A percentile compares a stretch with the other conserved stretches of the same genome.
Evolutionary conservation across 2,113 vertebrate genomes (phyloP).

Genomic region (Python bivittatus): DNA sequence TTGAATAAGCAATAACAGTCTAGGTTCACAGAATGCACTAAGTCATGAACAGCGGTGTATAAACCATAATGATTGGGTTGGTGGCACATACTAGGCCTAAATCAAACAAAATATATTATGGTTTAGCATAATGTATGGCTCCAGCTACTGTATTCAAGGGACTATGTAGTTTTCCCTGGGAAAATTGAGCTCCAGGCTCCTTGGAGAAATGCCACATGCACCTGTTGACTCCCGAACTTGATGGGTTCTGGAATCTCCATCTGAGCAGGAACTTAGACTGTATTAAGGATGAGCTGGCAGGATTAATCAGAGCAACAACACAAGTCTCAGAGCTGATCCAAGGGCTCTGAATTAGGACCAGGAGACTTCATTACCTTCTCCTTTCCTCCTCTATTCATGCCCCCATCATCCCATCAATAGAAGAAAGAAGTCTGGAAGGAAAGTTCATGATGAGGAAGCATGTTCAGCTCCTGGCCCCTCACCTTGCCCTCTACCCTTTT

Average conservation of each 20-base stretch:
- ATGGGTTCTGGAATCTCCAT: background rate
- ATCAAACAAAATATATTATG: background rate
- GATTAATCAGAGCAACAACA: background rate
- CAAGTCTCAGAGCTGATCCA: background rate
- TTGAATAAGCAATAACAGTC: background rate
- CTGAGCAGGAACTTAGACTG: background rate
- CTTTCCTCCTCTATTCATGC: background rate
- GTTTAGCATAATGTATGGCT: background rate
- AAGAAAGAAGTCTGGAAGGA: background rate
- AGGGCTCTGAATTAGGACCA: background rate
- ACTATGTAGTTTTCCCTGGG: background rate
- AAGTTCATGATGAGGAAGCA: background rate
- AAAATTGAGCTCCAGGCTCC: background rate
- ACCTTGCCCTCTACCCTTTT: background rate
- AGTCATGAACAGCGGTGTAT: background rate
- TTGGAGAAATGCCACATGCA: background rate
- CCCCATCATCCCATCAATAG: background rate
- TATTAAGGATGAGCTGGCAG: background rate
- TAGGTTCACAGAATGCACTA: background rate
- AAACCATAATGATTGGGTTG: background rate
- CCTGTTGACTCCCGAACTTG: background rate
- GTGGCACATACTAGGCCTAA: background rate
- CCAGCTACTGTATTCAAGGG: background rate
- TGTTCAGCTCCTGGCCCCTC: background rate
- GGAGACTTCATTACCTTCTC: background rate